Evolutionary conservation across 92 coral and sea anemone species (phyloP), one percentile per base, ranked within the genome.

Genomic region (Palythoa heliodiscus): DNA sequence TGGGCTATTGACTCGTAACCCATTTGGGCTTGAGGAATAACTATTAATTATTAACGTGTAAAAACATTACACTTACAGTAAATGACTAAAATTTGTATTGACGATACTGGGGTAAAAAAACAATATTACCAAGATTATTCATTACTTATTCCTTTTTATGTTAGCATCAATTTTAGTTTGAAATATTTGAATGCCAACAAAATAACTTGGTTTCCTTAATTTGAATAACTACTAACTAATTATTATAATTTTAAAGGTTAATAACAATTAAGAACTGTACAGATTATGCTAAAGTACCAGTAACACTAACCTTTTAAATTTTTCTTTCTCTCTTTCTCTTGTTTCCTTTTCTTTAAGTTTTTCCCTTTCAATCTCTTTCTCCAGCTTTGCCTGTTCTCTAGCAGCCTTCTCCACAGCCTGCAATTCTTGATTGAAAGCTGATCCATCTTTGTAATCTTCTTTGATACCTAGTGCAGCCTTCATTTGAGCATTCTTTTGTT

Each of bases 401-500:
- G 90, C 88, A 17, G 88, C 88, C 57, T 90, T 87, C 76, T 91
- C 93, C 79, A 94, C 92, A 23, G 96, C 99, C 64, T 87, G 94
- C 63, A 94, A 71, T 78, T 96, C 99, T 87, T 94, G 99, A 70
- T 93, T 92, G 82, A 96, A 96, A 47, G 99, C 90, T 0, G 96
- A 91, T 16, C 99, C 99, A 60, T 91, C 96, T 85, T 92, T 96
- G 70, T 96, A 96, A 71, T 94, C 99, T 55, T 91, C 92, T 61
- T 83, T 96, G 84, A 96, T 96, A 24, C 98, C 99, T 66, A 96
- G 93, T 19, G 98, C 99, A 63, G 89, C 95, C 87, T 93, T 96
- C 93, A 96, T 91, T 63, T 90, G 95, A 12, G 91, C 91, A 80
- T 96, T 96, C 87, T 96, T 96, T 79, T 94, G 92, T 82, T 96